phyloP scores from a whole-genome alignment of 2,888 invertebrate genomes.

The Brassicogethes aeneus region DNA sequence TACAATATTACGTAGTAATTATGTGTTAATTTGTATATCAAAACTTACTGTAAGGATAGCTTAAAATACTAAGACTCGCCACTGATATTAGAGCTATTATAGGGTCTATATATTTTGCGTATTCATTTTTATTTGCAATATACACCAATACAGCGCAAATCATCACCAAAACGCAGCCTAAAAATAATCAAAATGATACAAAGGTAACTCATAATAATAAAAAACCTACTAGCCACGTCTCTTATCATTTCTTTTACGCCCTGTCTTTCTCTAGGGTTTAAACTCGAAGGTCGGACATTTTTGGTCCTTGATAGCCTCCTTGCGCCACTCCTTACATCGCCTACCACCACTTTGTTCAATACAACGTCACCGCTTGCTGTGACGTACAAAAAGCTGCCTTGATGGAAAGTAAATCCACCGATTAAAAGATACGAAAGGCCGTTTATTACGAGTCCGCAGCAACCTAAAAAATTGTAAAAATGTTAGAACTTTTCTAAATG shows the following conservation, averaged over 20 bases:
- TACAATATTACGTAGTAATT: neutral
- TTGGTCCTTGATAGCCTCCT: slow-evolving; percentile 41
- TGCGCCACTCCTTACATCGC: slow-evolving; percentile 40
- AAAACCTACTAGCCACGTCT: slow-evolving; percentile 47
- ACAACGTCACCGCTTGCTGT: slow-evolving; percentile 53
- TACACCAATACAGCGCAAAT: slow-evolving; percentile 53
- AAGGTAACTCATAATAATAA: slow-evolving; percentile 6
- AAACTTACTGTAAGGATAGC: slow-evolving; percentile 72
- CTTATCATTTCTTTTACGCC: slow-evolving; percentile 52
- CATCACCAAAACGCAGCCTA: slow-evolving; percentile 70
- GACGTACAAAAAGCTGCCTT: slow-evolving; percentile 59
- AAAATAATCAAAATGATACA: slow-evolving; percentile 17
- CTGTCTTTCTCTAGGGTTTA: slow-evolving; percentile 43
- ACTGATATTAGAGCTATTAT: slow-evolving; percentile 68
- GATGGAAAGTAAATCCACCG: slow-evolving; percentile 71
- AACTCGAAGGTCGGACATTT: slow-evolving; percentile 15
- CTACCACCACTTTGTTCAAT: slow-evolving; percentile 46
- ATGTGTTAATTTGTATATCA: neutral
- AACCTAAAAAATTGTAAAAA: slow-evolving; percentile 32
- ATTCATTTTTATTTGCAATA: slow-evolving; percentile 44
- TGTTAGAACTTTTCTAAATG: too few species aligned
- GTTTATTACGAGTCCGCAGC: slow-evolving; percentile 62
- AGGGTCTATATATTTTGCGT: slow-evolving; percentile 68
- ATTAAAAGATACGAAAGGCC: slow-evolving; percentile 71
- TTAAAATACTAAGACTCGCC: slow-evolving; percentile 58